Conservation (phyloP, 2,888 invertebrate genomes). For the Thymelicus acteon region DNA sequence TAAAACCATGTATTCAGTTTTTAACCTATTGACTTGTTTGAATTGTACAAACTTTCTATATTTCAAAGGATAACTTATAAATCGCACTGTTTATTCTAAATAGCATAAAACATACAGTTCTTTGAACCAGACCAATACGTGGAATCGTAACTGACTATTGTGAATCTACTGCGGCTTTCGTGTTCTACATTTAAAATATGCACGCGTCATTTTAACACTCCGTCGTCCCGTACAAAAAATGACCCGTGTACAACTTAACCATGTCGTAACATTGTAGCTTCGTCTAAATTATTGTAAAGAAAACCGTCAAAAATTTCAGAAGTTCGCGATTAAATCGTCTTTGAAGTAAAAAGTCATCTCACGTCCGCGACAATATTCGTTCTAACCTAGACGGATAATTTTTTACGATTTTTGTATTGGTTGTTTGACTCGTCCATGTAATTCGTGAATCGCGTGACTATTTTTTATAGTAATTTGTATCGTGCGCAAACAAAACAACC, state of each 20-base stretch:
- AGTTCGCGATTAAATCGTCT: conserved; percentile 70
- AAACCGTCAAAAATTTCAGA: conserved; percentile 69
- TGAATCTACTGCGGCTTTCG: conserved; percentile 31
- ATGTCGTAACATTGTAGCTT: conserved; percentile 36
- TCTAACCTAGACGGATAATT: conserved; percentile 64
- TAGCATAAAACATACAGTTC: conserved; percentile 21
- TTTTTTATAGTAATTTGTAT: conserved; percentile 56
- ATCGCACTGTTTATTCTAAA: conserved; percentile 7
- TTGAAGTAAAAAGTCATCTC: conserved; percentile 64
- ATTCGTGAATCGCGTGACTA: conserved; percentile 78
- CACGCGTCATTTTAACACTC: conserved; percentile 33
- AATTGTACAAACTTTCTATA: not conserved
- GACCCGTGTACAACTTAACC: conserved; percentile 33
- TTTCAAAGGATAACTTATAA: conserved; percentile 4
- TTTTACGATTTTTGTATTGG: conserved; percentile 71
- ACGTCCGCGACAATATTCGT: conserved; percentile 50
- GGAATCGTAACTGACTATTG: conserved; percentile 29
- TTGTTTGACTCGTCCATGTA: conserved; percentile 71
- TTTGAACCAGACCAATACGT: conserved; percentile 23
- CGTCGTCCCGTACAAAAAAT: conserved; percentile 28
- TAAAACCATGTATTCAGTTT: too few species aligned
- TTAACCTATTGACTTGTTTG: not conserved
- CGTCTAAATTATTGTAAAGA: conserved; percentile 39
- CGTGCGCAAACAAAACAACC: conserved; percentile 59
- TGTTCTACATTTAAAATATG: conserved; percentile 36